Evolutionary conservation across 2,888 invertebrate species (phyloP).

Genomic region (Mylabris sibirica): DNA sequence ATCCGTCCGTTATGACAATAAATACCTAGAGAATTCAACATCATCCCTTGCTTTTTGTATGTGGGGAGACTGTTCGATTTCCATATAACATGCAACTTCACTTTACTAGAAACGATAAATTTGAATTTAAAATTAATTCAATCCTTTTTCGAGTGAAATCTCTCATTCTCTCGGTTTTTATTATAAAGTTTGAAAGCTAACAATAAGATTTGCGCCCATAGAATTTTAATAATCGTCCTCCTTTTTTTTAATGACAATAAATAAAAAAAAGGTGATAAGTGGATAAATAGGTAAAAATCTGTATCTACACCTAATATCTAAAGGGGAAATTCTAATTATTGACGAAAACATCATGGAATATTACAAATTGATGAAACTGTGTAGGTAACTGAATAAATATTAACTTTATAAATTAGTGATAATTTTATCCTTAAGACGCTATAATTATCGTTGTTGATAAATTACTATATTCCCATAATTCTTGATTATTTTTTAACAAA

Average conservation of each 20-base stretch:
- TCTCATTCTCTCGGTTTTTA: background rate
- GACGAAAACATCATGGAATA: slow-evolving; percentile 27
- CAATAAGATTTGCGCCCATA: no score
- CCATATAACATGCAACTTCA: slow-evolving; percentile 29
- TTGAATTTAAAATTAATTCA: slow-evolving; percentile 24
- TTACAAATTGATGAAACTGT: slow-evolving; percentile 18
- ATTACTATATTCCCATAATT: no score
- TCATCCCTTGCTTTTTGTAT: slow-evolving; percentile 18
- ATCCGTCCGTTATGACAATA: background rate
- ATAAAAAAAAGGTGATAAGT: background rate
- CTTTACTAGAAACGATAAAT: slow-evolving; percentile 19
- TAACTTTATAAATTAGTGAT: slow-evolving; percentile 18
- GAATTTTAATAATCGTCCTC: no score
- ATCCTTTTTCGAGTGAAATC: background rate
- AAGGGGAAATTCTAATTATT: background rate
- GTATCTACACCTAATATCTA: no score
- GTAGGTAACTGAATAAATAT: slow-evolving; percentile 21
- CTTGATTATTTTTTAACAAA: no score
- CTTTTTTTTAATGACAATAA: background rate
- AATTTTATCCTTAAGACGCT: slow-evolving; percentile 16
- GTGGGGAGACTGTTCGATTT: slow-evolving; percentile 15
- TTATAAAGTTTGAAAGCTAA: no score
- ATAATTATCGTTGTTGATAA: background rate
- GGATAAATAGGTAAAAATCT: background rate
- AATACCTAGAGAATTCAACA: background rate